These are phyloP conservation scores for Melanotaenia nigrans DNA, from an alignment of 2,797 vertebrate species.

Conservation along the genomic window DNA sequence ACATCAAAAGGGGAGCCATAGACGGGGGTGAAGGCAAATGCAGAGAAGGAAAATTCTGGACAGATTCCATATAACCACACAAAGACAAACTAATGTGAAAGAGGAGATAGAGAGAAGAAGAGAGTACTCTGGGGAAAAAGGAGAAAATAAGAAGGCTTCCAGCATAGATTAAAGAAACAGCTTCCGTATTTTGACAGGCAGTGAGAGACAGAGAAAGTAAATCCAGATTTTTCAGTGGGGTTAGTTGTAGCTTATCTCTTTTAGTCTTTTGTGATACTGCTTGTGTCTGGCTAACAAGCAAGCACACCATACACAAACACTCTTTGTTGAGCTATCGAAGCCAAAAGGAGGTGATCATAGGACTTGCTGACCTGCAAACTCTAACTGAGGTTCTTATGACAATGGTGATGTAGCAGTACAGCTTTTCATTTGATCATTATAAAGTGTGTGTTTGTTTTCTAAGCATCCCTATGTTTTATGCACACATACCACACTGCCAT, in stretches of 20 bases:
- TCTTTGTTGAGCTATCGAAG: slow-evolving; percentile 33
- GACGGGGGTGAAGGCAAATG: slow-evolving; percentile 36
- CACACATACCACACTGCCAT: slow-evolving; percentile 50
- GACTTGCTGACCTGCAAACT: slow-evolving; percentile 53
- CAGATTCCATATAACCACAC: slow-evolving; percentile 43
- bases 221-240: slow-evolving; percentile 14
- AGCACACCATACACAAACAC: neutral
- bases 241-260: slow-evolving; percentile 22
- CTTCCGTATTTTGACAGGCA: neutral
- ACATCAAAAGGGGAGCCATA: slow-evolving; percentile 69
- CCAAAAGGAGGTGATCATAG: slow-evolving; percentile 36
- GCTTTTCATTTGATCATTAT: slow-evolving; percentile 54
- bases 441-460: slow-evolving; percentile 49
- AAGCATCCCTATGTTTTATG: slow-evolving; percentile 48
- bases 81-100: slow-evolving; percentile 21
- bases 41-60: slow-evolving; percentile 41
- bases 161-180: neutral
- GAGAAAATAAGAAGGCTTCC: neutral
- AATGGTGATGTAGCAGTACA: slow-evolving; percentile 54
- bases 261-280: neutral
- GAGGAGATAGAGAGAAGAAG: slow-evolving; percentile 12
- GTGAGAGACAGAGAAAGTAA: slow-evolving; percentile 23
- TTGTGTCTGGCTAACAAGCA: slow-evolving; percentile 36
- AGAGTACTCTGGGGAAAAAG: neutral
- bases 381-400: slow-evolving; percentile 31